Percentiles rank a stretch among this genome's conserved stretches.
Conservation (phyloP, 1,140 invertebrate species). For the Stratiolaelaps scimitus region DNA sequence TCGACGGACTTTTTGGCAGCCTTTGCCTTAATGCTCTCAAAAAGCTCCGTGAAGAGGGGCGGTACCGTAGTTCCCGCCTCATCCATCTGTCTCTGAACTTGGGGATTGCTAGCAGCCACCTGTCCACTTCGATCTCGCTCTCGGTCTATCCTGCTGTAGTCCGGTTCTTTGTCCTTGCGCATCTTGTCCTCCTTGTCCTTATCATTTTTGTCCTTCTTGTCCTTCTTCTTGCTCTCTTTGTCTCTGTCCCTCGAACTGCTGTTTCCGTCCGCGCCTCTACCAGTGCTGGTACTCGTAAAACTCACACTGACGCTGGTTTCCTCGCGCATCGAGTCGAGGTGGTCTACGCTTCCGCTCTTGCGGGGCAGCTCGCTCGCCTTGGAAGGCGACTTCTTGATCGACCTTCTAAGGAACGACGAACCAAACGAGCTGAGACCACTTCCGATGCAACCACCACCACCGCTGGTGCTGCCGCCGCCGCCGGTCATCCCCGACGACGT, state of each 20-base stretch:
- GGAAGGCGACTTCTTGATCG: constrained; percentile 28
- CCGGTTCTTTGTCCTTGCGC: no score
- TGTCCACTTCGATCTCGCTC: no score
- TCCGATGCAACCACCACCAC: constrained; percentile 35
- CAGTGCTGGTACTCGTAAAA: constrained; percentile 7
- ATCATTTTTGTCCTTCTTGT: constrained; percentile 30
- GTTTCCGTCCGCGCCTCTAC: background rate
- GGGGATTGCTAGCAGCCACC: constrained; percentile 19
- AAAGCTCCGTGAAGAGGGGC: constrained; percentile 46
- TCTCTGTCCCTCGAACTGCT: constrained; percentile 22
- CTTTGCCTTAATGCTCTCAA: constrained; percentile 40
- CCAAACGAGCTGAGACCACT: constrained; percentile 32
- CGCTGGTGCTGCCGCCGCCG: constrained; percentile 31
- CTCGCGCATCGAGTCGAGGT: constrained; percentile 26
- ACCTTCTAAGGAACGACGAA: constrained; percentile 26
- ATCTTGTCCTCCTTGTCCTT: constrained; percentile 12
- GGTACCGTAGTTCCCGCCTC: constrained; percentile 20
- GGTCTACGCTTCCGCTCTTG: constrained; percentile 24
- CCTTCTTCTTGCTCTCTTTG: constrained; percentile 13
- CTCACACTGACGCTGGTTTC: constrained; percentile 19
- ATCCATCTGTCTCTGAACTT: constrained; percentile 25
- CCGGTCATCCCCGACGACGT: constrained; percentile 31
- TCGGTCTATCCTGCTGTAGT: no score
- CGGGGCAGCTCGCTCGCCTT: constrained; percentile 26
- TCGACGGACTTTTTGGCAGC: constrained; percentile 36